Conservation (phyloP, 2,888 invertebrate genomes). For the Stenotaenia linearis region DNA sequence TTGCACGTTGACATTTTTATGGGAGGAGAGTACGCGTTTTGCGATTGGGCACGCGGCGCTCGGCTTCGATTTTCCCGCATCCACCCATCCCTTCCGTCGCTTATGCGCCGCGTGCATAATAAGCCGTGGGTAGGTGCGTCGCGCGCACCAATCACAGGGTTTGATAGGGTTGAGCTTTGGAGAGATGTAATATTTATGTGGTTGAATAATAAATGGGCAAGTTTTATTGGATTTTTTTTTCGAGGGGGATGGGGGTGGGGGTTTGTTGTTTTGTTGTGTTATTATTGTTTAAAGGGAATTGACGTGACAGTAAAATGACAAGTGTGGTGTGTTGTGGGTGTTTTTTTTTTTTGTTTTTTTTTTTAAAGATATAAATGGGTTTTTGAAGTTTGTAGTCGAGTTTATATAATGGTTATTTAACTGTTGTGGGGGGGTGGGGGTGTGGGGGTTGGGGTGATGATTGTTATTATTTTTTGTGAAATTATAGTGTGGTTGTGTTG, state of each 20-base stretch:
- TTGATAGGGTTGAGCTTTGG: not conserved
- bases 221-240: conserved; percentile 11
- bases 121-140: not conserved
- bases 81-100: not conserved
- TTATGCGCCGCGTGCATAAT: conserved; percentile 16
- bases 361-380: too few relatives aligned
- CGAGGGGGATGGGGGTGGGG: not conserved
- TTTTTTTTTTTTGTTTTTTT: not conserved
- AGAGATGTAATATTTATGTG: not conserved
- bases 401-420: too few relatives aligned
- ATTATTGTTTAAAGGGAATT: conserved; percentile 12
- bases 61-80: not conserved
- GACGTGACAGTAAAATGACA: conserved; percentile 21
- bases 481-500: not conserved
- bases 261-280: not conserved
- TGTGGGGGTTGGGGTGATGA: not conserved
- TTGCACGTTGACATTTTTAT: conserved; percentile 26
- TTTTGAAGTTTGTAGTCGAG: too few relatives aligned
- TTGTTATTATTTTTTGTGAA: not conserved
- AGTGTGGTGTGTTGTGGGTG: not conserved
- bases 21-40: not conserved
- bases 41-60: not conserved
- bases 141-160: not conserved
- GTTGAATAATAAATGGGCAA: not conserved
- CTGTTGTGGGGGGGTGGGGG: too few relatives aligned